These are phyloP conservation scores for Scaptomyza caliginosa DNA, from an alignment of 2,888 invertebrate genomes.

Conservation along the genomic window DNA sequence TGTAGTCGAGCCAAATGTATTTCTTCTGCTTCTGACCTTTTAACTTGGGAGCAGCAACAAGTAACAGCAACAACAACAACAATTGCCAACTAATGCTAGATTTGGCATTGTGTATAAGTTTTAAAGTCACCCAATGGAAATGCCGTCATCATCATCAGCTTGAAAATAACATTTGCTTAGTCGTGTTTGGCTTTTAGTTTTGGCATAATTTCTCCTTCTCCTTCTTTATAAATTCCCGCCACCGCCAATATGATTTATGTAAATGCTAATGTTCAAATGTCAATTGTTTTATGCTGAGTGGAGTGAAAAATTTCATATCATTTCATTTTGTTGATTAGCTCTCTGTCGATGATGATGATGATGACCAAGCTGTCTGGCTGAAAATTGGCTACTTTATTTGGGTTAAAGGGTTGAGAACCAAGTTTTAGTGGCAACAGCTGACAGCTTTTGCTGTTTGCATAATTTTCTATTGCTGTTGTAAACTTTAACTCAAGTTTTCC, in stretches of 20 bases:
- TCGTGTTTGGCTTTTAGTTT: slow-evolving; percentile 45
- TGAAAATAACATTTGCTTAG: slow-evolving; percentile 14
- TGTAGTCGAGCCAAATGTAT: slow-evolving; percentile 37
- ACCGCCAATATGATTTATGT: slow-evolving; percentile 70
- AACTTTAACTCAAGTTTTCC: background rate
- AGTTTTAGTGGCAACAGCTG: background rate
- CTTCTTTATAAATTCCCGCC: slow-evolving; percentile 43
- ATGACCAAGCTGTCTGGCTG: background rate
- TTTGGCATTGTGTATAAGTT: slow-evolving; percentile 42
- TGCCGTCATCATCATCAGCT: slow-evolving; percentile 44
- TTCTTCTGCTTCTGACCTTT: slow-evolving; percentile 64
- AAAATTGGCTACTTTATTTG: background rate
- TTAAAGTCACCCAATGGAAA: slow-evolving; percentile 40
- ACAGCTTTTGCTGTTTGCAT: background rate
- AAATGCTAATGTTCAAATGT: slow-evolving; percentile 74
- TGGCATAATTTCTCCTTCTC: slow-evolving; percentile 15
- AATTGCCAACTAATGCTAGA: slow-evolving; percentile 52
- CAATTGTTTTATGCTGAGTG: slow-evolving; percentile 51
- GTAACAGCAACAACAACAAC: slow-evolving; percentile 15
- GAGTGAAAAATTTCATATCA: slow-evolving; percentile 53
- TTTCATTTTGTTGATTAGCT: slow-evolving; percentile 17
- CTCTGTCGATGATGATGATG: slow-evolving; percentile 10
- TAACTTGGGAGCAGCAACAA: slow-evolving; percentile 47
- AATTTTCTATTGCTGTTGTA: too few relatives aligned
- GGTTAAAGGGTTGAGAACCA: background rate